These are phyloP conservation scores for Ptychobarbus kaznakovi DNA, from an alignment of 2,797 vertebrate genomes.

Conservation along the genomic window DNA sequence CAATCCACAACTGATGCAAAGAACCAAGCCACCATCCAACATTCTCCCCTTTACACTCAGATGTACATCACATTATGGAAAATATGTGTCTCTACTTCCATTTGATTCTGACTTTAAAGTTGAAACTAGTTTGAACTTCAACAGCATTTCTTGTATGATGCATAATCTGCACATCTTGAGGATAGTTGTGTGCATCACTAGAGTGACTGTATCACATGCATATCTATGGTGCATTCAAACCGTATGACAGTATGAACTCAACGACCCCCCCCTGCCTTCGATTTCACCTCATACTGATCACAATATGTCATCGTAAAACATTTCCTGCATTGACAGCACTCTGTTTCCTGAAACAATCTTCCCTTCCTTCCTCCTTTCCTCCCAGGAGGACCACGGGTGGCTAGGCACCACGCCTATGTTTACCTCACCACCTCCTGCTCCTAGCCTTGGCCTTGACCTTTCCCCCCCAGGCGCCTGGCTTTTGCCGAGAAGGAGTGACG, in stretches of 20 bases:
- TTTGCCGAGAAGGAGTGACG: constrained; percentile 53
- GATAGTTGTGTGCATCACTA: not conserved
- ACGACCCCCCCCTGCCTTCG: not conserved
- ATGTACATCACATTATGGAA: not conserved
- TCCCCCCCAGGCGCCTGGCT: constrained; percentile 63
- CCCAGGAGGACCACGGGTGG: constrained; percentile 40
- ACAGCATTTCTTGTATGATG: not conserved
- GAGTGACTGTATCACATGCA: not conserved
- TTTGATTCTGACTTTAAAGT: not conserved
- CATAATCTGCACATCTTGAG: not conserved
- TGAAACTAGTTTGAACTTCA: not conserved
- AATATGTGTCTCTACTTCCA: not conserved
- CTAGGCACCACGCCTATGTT: constrained; percentile 44
- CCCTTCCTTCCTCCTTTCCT: constrained; percentile 44
- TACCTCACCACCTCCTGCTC: constrained; percentile 41
- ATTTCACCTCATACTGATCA: constrained; percentile 35
- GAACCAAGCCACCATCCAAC: not conserved
- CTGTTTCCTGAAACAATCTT: constrained; percentile 42
- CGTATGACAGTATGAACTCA: not conserved
- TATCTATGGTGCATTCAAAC: not conserved
- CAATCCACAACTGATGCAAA: not conserved
- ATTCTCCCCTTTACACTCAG: not conserved
- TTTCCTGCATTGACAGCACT: constrained; percentile 30
- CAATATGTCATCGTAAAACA: constrained; percentile 30
- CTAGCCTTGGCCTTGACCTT: constrained; percentile 70